Base-by-base conservation (phyloP, 2,113 vertebrate genomes). In the Macroglossus sobrinus region DNA sequence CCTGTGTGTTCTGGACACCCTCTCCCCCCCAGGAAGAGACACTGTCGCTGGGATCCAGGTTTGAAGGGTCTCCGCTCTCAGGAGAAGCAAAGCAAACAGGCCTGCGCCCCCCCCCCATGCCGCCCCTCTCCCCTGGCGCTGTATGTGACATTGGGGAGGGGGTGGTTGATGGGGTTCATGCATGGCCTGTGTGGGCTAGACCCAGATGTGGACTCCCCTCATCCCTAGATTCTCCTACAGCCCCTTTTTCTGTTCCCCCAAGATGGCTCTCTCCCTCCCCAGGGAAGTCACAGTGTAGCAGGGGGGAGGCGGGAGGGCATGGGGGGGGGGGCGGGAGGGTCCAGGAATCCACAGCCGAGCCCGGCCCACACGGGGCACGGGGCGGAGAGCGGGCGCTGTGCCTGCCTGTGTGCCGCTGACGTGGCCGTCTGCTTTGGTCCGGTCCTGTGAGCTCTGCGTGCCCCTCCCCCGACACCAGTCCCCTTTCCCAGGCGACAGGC, bases 21-120 rank as follows among this genome's bases (percentile, higher is more conserved):
- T 75, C 86, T 84, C 55, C 78, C 91, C 89, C 89, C 78, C 66
- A 72, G 95, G 63, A 95, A 97, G 79, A 97, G 76, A 95, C 92
- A 78, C 38, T 71, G 28, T 76, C 76, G 21, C 14, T n/a, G 69
- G 53, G 93, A 96, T 71, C 78, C 93, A 80, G 90, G 94, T 15
- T 95, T 96, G 95, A 96, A 96, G 96, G 76, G 30, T 72, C 81
- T 94, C 80, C 55, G 63, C 28, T 94, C 80, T 53, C 26, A 71
- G 88, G 55, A 96, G 82, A 81, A 89, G 64, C 84, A 59, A 86
- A 87, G 72, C 45, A 21, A 22, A 30, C 18, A 55, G 30, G n/a
- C n/a, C 57, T 1, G 2, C n/a, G 55, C n/a, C 10, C 11, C 24
- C 72, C 66, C 43, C 38, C 82, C 19, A 28, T 4, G 1, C 47